Evolutionary conservation across 2,888 invertebrate genomes (phyloP), one percentile per base, ranked within the genome.

Genomic region (Eledone cirrhosa): DNA sequence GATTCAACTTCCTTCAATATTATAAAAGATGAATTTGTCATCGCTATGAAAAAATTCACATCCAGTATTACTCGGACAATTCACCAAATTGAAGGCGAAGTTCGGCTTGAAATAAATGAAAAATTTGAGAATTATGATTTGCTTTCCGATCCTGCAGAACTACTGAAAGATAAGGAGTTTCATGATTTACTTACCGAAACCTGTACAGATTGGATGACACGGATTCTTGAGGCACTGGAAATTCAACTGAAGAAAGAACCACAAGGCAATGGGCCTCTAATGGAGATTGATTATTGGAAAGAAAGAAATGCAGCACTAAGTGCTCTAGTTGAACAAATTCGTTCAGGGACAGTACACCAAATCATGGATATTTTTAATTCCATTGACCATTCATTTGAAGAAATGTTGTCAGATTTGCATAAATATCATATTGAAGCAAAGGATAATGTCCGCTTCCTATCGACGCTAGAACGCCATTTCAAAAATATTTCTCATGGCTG

Each of bases 201-300:
- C 88, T 94, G 33, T 87, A 90, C 78, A 53, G 89, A 84, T 89
- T 95, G 79, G 95, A 95, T 87, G 92, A 85, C 85, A 76, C 88
- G 88, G 80, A 84, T 90, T 3, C 81, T 85, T 27, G 83, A 82
- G n/a, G 90, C 90, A 14, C 80, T 91, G 19, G 88, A 89, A 59
- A 83, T 83, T 4, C 87, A 88, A 80, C 82, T 89, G 78, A 88
- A 89, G 82, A 90, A 89, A 79, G 81, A 82, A 16, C 89, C 88
- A 8, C 93, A 93, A 74, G 95, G 94, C 0, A 93, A 94, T 80
- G 95, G 95, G 0, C 96, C 97, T 0, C 93, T 97, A 78, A 94
- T 95, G 0, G 97, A 97, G 89, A 95, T 95, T 87, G 94, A 94
- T 81, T 95, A 95, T 86, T 97, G 97, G 97, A 93, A 95, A 78